Percentiles rank a stretch among this genome's conserved stretches.
These are phyloP conservation scores for Lontra canadensis DNA, from an alignment of 2,113 vertebrate species.

Conservation along the genomic window DNA sequence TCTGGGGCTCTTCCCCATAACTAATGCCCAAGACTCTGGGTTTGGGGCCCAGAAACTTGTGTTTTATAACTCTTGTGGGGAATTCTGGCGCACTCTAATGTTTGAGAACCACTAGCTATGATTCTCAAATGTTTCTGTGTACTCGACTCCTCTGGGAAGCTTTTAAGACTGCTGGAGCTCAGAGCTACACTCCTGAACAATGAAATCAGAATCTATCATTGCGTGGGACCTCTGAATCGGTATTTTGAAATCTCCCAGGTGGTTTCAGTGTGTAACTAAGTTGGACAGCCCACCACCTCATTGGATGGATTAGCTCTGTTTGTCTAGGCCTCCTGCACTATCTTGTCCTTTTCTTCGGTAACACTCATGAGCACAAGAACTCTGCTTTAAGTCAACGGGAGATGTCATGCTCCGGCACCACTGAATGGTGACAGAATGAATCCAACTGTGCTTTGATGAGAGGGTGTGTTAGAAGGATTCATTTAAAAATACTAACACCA, in stretches of 20 bases:
- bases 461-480: neutral
- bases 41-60: neutral
- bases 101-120: neutral
- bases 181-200: neutral
- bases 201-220: neutral
- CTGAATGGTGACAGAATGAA: neutral
- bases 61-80: neutral
- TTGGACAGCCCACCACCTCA: neutral
- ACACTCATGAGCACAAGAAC: neutral
- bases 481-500: constrained; percentile 6
- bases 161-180: neutral
- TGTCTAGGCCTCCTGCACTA: neutral
- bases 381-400: neutral
- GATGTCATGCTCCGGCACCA: neutral
- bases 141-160: neutral
- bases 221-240: neutral
- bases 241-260: neutral
- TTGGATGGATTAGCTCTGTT: neutral
- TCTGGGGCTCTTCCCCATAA: neutral
- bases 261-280: neutral
- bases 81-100: neutral
- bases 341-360: neutral
- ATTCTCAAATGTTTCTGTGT: neutral
- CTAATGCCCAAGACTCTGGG: neutral
- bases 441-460: neutral